Conservation (phyloP, 2,797 vertebrate species). For the Pogoniulus pusillus region DNA sequence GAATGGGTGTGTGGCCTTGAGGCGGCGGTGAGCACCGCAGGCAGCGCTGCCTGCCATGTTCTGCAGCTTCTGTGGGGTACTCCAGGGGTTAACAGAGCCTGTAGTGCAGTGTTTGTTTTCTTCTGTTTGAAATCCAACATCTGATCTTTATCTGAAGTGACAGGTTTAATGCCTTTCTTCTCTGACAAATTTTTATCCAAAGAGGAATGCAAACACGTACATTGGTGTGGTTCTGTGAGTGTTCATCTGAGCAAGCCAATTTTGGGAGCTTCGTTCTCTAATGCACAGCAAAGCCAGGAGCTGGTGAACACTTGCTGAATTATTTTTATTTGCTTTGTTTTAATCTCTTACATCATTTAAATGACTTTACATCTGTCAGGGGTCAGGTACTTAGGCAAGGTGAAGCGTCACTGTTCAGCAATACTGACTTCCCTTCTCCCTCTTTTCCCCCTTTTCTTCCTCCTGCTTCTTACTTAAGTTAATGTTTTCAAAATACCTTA, state of each 20-base stretch:
- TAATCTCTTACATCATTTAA: conserved; percentile 10
- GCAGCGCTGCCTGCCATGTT: not conserved
- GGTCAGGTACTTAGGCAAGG: not conserved
- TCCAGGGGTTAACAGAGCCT: conserved; percentile 65
- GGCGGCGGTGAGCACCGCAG: rapidly evolving
- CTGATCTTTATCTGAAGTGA: conserved; percentile 88
- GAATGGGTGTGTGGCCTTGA: not conserved
- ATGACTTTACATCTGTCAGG: conserved; percentile 10
- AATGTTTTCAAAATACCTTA: not conserved
- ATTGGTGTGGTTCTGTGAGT: conserved; percentile 46
- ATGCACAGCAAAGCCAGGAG: conserved; percentile 54
- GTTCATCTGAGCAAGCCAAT: conserved; percentile 45
- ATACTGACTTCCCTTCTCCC: not conserved
- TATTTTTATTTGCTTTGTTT: too few relatives aligned
- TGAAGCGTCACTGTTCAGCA: not conserved
- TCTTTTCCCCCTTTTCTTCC: not conserved
- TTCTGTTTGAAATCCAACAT: conserved; percentile 86
- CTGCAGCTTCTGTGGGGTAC: not conserved
- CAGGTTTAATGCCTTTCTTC: conserved; percentile 87
- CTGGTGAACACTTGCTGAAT: not conserved
- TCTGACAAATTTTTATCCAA: conserved; percentile 80
- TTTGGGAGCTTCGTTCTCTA: conserved; percentile 51
- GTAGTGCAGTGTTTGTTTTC: conserved; percentile 75
- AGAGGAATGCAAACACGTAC: conserved; percentile 81
- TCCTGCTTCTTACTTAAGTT: not conserved